Evolutionary conservation across 2,888 invertebrate genomes (phyloP).

Genomic region (Patella caerulea): DNA sequence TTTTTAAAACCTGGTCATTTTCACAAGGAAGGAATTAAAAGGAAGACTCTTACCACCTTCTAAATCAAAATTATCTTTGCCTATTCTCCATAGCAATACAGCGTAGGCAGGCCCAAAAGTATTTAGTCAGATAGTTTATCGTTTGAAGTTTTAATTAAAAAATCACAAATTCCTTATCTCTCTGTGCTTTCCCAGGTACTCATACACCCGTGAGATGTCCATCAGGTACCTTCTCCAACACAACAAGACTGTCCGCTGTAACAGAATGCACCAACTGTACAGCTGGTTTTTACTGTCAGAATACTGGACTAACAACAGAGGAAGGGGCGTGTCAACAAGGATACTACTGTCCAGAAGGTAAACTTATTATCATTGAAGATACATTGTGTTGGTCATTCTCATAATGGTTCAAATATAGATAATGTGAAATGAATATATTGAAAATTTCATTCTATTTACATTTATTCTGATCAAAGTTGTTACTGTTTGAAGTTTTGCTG

Average conservation of each 20-base stretch:
- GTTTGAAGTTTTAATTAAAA: not conserved
- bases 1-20: too few species aligned
- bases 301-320: constrained; percentile 60
- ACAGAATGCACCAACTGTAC: constrained; percentile 64
- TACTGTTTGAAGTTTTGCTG: too few species aligned
- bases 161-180: not conserved
- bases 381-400: too few species aligned
- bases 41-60: not conserved
- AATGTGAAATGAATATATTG: too few species aligned
- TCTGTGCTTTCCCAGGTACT: constrained; percentile 48
- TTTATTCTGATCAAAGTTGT: too few species aligned
- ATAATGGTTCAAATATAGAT: too few species aligned
- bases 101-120: not conserved
- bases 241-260: constrained; percentile 50
- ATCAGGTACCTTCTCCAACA: constrained; percentile 65
- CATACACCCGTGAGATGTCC: constrained; percentile 65
- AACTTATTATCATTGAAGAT: too few species aligned
- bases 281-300: constrained; percentile 65
- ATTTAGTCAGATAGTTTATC: not conserved
- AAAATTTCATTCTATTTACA: too few species aligned
- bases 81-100: not conserved
- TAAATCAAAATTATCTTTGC: not conserved
- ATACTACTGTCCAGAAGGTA: constrained; percentile 67
- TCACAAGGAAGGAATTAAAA: too few species aligned
- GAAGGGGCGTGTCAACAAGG: constrained; percentile 66